Evolutionary conservation across 2,797 vertebrate genomes (phyloP).

Genomic region (Coracias cyanogaster): DNA sequence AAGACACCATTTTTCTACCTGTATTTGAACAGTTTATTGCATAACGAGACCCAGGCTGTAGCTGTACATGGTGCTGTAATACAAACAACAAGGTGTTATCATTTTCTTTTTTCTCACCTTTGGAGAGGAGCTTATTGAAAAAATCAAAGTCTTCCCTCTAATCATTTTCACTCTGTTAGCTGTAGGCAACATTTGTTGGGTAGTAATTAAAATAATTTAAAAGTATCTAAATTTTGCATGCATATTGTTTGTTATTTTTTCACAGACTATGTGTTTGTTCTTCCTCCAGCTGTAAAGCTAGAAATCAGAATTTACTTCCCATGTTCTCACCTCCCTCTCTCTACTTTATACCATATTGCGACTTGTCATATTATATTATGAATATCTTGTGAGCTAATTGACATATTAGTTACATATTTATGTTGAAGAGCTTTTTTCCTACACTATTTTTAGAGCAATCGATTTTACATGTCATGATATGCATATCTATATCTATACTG

Average conservation of each 20-base stretch:
- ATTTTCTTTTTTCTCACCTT: background rate
- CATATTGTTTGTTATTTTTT: conserved; percentile 47
- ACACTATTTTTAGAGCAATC: conserved; percentile 33
- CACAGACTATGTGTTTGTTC: conserved; percentile 30
- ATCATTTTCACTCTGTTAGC: conserved; percentile 41
- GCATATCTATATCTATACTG: background rate
- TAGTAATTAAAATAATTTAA: conserved; percentile 60
- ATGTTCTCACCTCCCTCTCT: conserved; percentile 3
- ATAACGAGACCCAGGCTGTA: background rate
- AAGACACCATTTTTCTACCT: background rate
- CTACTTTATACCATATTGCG: conserved; percentile 38
- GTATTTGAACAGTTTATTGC: background rate
- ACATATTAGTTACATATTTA: conserved; percentile 37
- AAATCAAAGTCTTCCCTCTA: conserved; percentile 48
- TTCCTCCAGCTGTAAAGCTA: conserved; percentile 7
- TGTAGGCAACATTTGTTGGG: conserved; percentile 54
- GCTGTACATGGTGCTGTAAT: background rate
- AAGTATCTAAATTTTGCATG: conserved; percentile 48
- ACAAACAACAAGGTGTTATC: background rate
- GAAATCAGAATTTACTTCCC: conserved; percentile 41
- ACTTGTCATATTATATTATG: conserved; percentile 43
- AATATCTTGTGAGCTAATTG: conserved; percentile 30
- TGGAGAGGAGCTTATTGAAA: conserved; percentile 43
- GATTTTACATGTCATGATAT: background rate
- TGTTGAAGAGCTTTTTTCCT: background rate